These are phyloP conservation scores for Mythimna loreyi DNA, from an alignment of 2,888 invertebrate genomes.

Conservation along the genomic window DNA sequence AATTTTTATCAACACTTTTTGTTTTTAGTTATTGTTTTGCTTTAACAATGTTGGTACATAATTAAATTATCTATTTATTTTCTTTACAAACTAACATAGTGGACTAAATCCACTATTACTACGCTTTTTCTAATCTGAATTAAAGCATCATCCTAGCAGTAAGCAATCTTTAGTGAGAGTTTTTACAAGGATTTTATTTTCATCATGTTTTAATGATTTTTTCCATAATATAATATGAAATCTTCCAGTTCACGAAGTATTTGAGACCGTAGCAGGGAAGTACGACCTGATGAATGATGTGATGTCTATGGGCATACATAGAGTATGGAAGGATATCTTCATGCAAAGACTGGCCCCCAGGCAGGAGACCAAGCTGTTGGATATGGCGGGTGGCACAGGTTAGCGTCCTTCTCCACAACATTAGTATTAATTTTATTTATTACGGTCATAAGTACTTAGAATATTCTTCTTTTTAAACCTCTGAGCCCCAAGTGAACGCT, in stretches of 20 bases:
- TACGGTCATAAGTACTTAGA: no score
- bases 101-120: no score
- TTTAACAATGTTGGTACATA: neutral
- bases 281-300: slow-evolving; percentile 99
- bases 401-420: slow-evolving; percentile 37
- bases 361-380: slow-evolving; percentile 94
- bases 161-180: neutral
- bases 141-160: no score
- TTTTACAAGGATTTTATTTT: no score
- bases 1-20: neutral
- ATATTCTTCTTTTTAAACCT: no score
- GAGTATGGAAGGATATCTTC: slow-evolving; percentile 99
- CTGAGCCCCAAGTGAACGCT: no score
- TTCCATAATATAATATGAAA: slow-evolving; percentile 2
- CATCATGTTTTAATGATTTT: no score
- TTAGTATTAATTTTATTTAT: no score
- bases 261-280: slow-evolving; percentile 97
- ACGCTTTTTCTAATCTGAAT: no score
- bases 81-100: neutral
- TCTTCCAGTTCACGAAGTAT: slow-evolving; percentile 96
- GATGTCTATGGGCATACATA: slow-evolving; percentile 98
- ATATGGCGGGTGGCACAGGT: slow-evolving; percentile 99
- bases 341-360: slow-evolving; percentile 95
- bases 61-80: neutral
- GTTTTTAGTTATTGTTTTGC: neutral